A percentile compares a stretch with the other conserved stretches of the same genome.
These are phyloP conservation scores for Montipora sp. DNA, from an alignment of 64 coral and sea anemone genomes.

Conservation along the genomic window DNA sequence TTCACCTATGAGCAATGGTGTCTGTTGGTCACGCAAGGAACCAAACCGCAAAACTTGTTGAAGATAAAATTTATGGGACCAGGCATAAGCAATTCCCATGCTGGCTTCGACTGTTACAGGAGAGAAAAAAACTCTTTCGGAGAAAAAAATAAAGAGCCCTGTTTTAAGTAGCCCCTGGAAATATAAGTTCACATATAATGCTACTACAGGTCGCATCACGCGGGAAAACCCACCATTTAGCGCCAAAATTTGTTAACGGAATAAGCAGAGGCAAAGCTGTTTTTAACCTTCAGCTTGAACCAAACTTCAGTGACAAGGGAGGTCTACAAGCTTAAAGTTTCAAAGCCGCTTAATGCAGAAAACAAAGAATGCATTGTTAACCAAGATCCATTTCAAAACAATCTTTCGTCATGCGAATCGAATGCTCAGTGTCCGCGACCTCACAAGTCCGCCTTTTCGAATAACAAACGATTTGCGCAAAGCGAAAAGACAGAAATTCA, in stretches of 20 bases:
- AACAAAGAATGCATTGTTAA: slow-evolving; percentile 29
- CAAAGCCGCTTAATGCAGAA: not conserved
- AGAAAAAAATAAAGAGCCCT: not conserved
- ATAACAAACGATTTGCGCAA: not conserved
- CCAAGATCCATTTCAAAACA: not conserved
- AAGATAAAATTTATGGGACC: not conserved
- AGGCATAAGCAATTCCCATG: not conserved
- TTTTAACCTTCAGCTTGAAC: not conserved
- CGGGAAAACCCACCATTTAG: slow-evolving; percentile 26
- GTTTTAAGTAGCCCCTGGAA: not conserved
- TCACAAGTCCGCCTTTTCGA: not conserved
- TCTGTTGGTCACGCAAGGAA: not conserved
- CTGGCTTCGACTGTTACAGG: not conserved
- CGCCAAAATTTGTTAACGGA: slow-evolving; percentile 52
- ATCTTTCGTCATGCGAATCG: not conserved
- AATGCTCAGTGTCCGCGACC: not conserved
- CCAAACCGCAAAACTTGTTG: not conserved
- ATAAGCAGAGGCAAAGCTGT: not conserved
- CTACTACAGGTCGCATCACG: not conserved
- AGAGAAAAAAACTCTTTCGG: not conserved
- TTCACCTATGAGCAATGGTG: too few relatives aligned
- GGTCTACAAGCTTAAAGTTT: not conserved
- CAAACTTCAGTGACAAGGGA: not conserved
- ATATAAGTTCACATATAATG: too few relatives aligned
- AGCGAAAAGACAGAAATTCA: not conserved